Evolutionary conservation across 2,797 vertebrate genomes (phyloP).

Genomic region (Craterocephalus amniculus): DNA sequence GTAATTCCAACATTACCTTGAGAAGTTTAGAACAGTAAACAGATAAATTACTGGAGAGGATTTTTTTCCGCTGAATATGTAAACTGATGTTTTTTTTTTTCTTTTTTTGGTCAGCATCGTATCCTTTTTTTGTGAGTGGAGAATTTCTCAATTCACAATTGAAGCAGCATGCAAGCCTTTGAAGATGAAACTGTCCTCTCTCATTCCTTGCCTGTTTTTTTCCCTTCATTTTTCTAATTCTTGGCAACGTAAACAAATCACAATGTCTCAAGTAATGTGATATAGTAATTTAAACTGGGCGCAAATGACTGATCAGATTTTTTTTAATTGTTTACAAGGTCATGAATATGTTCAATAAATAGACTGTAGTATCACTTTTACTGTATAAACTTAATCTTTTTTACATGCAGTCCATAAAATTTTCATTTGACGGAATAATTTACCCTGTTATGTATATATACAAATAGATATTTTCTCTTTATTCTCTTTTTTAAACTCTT

Average conservation of each 20-base stretch:
- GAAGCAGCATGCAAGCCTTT: slow-evolving; percentile 99
- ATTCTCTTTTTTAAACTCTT: slow-evolving; percentile 95
- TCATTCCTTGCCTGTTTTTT: slow-evolving; percentile 79
- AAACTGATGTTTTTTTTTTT: slow-evolving; percentile 96
- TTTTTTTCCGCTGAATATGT: slow-evolving; percentile 96
- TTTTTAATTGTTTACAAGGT: slow-evolving; percentile 96
- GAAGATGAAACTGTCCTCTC: slow-evolving; percentile 82
- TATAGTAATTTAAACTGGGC: slow-evolving; percentile 96
- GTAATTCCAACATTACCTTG: slow-evolving; percentile 98
- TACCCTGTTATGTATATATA: slow-evolving; percentile 99
- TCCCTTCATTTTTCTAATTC: slow-evolving; percentile 90
- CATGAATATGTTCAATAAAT: slow-evolving; percentile 99
- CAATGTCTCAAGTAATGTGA: slow-evolving; percentile 98
- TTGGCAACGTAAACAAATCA: slow-evolving; percentile 99
- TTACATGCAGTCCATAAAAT: slow-evolving; percentile 99
- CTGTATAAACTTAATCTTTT: slow-evolving; percentile 99
- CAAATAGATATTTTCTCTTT: slow-evolving; percentile 99
- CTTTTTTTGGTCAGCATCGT: slow-evolving; percentile 89
- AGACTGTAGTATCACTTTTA: slow-evolving; percentile 99
- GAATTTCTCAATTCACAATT: slow-evolving; percentile 98
- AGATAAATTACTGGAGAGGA: slow-evolving; percentile 97
- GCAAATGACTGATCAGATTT: slow-evolving; percentile 93
- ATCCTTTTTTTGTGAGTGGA: slow-evolving; percentile 87
- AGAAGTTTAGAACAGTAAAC: slow-evolving; percentile 99
- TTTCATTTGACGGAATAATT: slow-evolving; percentile 99